Evolutionary conservation across 1,140 invertebrate genomes (phyloP).

Genomic region (Aphis craccivora): DNA sequence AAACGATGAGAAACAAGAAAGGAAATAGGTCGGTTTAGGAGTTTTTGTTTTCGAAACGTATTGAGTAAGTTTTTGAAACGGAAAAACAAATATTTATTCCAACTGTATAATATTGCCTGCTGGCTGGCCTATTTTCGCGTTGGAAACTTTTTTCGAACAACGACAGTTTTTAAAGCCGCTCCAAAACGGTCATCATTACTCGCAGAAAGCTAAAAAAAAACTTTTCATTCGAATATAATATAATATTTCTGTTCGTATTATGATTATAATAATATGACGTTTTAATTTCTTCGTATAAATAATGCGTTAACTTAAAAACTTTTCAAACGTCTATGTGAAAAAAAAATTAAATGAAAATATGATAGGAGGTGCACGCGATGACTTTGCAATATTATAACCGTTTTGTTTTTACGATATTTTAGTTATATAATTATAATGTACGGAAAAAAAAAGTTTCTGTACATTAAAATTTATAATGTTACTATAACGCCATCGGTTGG

Average conservation of each 20-base stretch:
- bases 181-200: slow-evolving; percentile 7
- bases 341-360: not conserved
- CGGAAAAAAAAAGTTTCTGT: not conserved
- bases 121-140: not conserved
- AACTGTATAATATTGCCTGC: not conserved
- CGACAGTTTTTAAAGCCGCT: not conserved
- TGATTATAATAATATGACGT: slow-evolving; percentile 1
- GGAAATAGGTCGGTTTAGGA: not conserved
- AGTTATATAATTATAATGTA: not conserved
- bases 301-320: not conserved
- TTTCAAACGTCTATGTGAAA: not conserved
- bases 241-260: not conserved
- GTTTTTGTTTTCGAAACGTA: not conserved
- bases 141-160: not conserved
- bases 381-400: not conserved
- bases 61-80: not conserved
- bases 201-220: not conserved
- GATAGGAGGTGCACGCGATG: not conserved
- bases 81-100: slow-evolving; percentile 3
- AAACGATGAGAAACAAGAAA: not conserved
- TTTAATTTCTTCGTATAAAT: slow-evolving; percentile 23
- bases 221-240: not conserved
- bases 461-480: not conserved
- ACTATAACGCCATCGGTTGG: not conserved
- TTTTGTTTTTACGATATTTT: not conserved